Percentiles rank a stretch among this genome's conserved stretches.
Conservation (phyloP, 2,888 invertebrate species). For the Aphodius sticticus region DNA sequence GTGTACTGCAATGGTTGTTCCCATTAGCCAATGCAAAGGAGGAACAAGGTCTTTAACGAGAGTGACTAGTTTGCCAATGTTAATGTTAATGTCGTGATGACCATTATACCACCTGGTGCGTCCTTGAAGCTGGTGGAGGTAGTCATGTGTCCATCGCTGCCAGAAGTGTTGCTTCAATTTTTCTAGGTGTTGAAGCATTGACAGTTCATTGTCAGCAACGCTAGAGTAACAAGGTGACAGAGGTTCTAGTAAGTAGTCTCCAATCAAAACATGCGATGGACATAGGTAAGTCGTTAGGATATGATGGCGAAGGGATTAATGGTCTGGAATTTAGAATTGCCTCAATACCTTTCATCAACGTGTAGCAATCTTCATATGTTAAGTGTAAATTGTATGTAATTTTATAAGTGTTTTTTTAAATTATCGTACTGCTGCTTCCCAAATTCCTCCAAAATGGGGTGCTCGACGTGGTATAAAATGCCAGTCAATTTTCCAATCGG, state of each 20-base stretch:
- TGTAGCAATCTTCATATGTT: neutral
- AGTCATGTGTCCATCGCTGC: neutral
- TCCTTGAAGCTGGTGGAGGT: neutral
- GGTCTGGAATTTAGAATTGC: neutral
- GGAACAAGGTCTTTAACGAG: no score
- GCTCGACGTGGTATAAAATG: neutral
- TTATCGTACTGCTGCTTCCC: neutral
- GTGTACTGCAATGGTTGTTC: no score
- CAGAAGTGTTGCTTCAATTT: neutral
- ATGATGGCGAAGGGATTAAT: neutral
- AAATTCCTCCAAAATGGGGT: neutral
- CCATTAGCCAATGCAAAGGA: no score
- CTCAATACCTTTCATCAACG: neutral
- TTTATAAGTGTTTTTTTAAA: neutral
- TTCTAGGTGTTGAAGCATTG: neutral
- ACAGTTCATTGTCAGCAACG: neutral
- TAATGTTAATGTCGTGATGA: no score
- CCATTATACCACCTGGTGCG: no score
- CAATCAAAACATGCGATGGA: conserved; percentile 7
- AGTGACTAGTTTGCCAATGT: no score
- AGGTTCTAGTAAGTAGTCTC: neutral
- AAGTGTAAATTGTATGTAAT: neutral
- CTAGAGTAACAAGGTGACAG: neutral
- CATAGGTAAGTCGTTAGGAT: neutral
- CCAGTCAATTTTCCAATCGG: neutral